Evolutionary conservation across 2,797 vertebrate genomes (phyloP).

Genomic region (Thripadectes ignobilis): DNA sequence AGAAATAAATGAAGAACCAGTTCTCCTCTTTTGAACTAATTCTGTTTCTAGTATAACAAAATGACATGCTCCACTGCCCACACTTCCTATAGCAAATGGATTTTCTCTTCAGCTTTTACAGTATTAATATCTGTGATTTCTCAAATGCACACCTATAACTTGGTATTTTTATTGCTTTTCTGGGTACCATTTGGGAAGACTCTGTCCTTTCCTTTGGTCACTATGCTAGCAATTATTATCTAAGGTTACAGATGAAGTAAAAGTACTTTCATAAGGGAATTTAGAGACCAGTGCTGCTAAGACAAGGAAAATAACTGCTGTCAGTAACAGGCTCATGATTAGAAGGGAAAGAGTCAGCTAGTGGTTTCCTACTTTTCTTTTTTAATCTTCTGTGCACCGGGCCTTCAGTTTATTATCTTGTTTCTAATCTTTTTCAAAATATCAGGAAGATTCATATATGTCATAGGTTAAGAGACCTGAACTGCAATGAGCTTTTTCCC

Average conservation of each 20-base stretch:
- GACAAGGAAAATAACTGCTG: background rate
- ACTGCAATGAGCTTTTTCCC: background rate
- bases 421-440: background rate
- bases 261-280: background rate
- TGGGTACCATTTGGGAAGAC: background rate
- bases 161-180: background rate
- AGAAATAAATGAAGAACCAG: background rate
- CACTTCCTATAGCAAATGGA: background rate
- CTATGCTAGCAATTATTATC: background rate
- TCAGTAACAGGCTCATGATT: background rate
- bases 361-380: background rate
- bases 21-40: slow-evolving; percentile 14
- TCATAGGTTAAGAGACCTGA: background rate
- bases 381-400: background rate
- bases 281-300: background rate
- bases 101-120: slow-evolving; percentile 11
- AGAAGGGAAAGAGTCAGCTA: background rate
- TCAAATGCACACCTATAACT: background rate
- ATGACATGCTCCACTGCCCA: background rate
- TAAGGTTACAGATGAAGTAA: background rate
- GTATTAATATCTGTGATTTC: background rate
- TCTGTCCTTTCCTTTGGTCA: background rate
- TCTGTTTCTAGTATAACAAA: background rate
- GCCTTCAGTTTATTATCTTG: background rate
- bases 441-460: background rate